Evolutionary conservation across 2,888 invertebrate genomes (phyloP).

Genomic region (Sinotaia quadrata): DNA sequence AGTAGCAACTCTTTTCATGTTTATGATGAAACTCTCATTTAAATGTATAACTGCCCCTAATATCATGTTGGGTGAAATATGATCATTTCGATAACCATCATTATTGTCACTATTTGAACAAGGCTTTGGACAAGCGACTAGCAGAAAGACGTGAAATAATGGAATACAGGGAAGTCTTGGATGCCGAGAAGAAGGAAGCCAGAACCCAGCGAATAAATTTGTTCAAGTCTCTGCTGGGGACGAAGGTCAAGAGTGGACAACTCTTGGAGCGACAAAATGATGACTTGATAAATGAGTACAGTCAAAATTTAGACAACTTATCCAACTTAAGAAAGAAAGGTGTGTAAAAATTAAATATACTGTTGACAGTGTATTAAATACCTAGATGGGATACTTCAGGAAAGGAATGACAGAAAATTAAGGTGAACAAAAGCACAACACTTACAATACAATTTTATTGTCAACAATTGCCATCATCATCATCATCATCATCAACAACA

Average conservation of each 20-base stretch:
- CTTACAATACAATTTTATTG: no score
- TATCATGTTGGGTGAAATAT: no score
- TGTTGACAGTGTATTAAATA: no score
- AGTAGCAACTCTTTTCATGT: no score
- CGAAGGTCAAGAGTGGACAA: conserved; percentile 54
- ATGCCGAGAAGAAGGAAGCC: conserved; percentile 47
- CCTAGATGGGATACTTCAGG: no score
- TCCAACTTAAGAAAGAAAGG: not conserved
- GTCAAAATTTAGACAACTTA: not conserved
- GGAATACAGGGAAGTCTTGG: conserved; percentile 54
- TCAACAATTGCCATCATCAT: no score
- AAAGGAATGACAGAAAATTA: no score
- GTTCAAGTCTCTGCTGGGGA: conserved; percentile 45
- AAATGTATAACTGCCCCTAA: no score
- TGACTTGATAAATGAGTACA: conserved; percentile 59
- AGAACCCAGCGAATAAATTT: conserved; percentile 43
- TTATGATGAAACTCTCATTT: not conserved
- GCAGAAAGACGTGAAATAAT: conserved; percentile 60
- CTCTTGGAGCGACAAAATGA: conserved; percentile 58
- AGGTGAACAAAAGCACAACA: no score
- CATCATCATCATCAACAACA: no score
- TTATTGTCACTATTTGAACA: not conserved
- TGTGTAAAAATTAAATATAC: no score
- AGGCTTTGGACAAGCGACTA: conserved; percentile 65
- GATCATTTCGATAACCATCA: not conserved